Evolutionary conservation across 2,113 vertebrate genomes (phyloP), one percentile per base, ranked within the genome.

Genomic region (Callospermophilus lateralis): DNA sequence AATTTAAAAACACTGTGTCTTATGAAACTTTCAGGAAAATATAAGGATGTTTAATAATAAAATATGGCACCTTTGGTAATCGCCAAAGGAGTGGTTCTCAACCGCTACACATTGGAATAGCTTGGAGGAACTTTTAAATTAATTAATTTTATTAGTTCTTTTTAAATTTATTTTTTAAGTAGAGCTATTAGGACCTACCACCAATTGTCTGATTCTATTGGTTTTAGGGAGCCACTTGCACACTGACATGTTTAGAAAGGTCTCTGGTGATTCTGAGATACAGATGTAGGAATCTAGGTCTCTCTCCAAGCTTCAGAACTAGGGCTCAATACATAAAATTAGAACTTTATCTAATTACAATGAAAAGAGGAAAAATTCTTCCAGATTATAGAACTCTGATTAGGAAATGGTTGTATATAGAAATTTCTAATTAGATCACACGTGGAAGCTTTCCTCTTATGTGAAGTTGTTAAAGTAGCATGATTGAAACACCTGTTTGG

Each of bases 301-400:
- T 32, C 11, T 32, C 39, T 89, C 22, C 19, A 94, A 86, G 24
- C n/a, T 86, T 94, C 61, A 93, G 17, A 93, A 89, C 17, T 84
- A 39, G 2, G 42, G 26, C 87, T 91, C 88, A 87, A 65, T n/a
- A 74, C 4, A 72, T 70, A 89, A 42, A 89, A 72, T 88, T 94
- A 85, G 61, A 97, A 77, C 85, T 53, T n/a, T 80, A 63, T 45
- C 1, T 86, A 86, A 89, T 77, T 72, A 79, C 39, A 37, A 45
- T 13, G 17, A 85, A 77, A 68, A 89, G 76, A 77, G 45, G n/a
- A 90, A 90, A 86, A 39, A 17, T 65, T 65, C 16, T 32, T 94
- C 91, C 48, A 91, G 39, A 37, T 72, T 39, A 85, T 20, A 70
- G 24, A 85, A 77, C 37, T 30, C 42, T 51, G 67, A 58, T 22